Evolutionary conservation across 2,888 invertebrate species (phyloP), one percentile per base, ranked within the genome.

Genomic region (Drosophila fungiperda): DNA sequence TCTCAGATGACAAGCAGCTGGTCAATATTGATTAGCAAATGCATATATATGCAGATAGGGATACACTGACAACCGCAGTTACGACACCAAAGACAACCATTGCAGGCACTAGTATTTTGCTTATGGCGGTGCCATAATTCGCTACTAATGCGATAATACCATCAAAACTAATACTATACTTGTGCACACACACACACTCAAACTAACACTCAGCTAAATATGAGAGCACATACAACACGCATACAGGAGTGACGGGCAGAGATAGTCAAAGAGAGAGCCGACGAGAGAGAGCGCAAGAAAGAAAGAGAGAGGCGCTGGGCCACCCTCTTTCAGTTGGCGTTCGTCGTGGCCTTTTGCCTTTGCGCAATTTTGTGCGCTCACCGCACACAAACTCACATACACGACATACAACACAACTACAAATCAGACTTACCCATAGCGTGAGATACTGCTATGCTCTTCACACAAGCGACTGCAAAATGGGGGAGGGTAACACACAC

Each of bases 401-500:
- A 20, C 82, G 73, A 82, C 84, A 68, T 67, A 45, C 8, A 45
- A 23, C 45, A 73, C 86, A 75, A 70, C 67, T 74, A 80, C 83
- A 78, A 78, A 53, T 42, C 45, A 79, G n/a, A 87, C 88, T 89
- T 89, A 89, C 88, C 88, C 88, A 89, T 89, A 68, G 78, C 83
- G 78, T 86, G 79, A 90, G 77, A 80, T 90, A 86, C 81, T 79
- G 87, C 87, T 90, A 76, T 86, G 72, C 86, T 86, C 88, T 85
- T 86, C 83, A 74, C 88, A 78, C 88, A 82, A 82, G 80, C 86
- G 90, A 78, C 83, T 87, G 90, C 71, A 74, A 85, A 88, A 81
- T 83, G 84, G 89, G 90, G 90, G 89, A 89, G 87, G 86, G 86
- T 76, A 73, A 67, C 66, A 82, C 73, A 76, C 64, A 69, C 78